These are phyloP conservation scores for Cheirogaleus medius DNA, from an alignment of 2,113 vertebrate species.

Conservation along the genomic window DNA sequence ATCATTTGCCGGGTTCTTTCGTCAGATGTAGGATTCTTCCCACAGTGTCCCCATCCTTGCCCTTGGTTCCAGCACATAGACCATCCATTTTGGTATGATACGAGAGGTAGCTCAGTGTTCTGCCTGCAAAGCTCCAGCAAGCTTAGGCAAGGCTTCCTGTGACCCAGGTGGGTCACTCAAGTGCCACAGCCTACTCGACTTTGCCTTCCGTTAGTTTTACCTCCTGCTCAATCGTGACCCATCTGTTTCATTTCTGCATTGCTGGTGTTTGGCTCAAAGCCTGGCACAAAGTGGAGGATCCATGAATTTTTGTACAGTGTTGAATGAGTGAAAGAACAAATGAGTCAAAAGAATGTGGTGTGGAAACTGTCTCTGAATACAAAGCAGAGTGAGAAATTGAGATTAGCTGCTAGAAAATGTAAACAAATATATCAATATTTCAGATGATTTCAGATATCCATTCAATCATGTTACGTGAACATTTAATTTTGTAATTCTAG, in stretches of 20 bases:
- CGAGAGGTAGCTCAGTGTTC: not conserved
- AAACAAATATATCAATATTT: not conserved
- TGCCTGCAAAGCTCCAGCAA: not conserved
- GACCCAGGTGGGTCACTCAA: not conserved
- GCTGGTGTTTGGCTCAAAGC: not conserved
- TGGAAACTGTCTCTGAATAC: not conserved
- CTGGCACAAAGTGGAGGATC: not conserved
- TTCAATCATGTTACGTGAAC: not conserved
- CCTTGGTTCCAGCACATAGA: not conserved
- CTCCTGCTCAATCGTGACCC: not conserved
- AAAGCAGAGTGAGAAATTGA: conserved; percentile 32
- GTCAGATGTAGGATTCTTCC: not conserved
- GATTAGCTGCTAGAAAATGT: not conserved
- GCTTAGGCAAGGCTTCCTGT: not conserved
- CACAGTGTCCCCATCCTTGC: too few species aligned
- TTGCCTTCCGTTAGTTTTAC: not conserved
- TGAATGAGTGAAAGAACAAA: not conserved
- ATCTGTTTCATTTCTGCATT: not conserved
- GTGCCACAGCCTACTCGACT: not conserved
- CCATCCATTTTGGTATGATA: not conserved
- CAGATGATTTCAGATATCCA: not conserved
- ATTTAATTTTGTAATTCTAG: not conserved
- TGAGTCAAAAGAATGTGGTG: not conserved
- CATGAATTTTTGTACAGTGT: not conserved
- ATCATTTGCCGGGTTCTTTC: not conserved